Percentiles rank a stretch among this genome's conserved stretches.
These are phyloP conservation scores for Pasiphila rectangulata DNA, from an alignment of 2,888 invertebrate genomes.

Conservation along the genomic window DNA sequence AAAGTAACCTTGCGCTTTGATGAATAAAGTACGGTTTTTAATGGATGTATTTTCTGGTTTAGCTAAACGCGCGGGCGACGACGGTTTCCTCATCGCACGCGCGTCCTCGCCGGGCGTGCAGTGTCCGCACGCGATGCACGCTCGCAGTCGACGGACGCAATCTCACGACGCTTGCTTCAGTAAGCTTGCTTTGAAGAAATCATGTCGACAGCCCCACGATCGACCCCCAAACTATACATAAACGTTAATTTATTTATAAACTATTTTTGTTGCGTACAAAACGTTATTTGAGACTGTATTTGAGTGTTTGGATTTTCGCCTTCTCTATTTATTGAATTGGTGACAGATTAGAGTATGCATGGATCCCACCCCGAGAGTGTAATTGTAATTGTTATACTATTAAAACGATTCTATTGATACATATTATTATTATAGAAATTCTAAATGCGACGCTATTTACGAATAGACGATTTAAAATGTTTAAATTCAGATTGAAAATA, in stretches of 20 bases:
- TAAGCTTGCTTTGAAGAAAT: constrained; percentile 77
- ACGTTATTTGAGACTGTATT: constrained; percentile 75
- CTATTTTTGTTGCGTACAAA: constrained; percentile 76
- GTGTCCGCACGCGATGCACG: constrained; percentile 23
- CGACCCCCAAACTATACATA: constrained; percentile 42
- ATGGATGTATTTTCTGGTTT: constrained; percentile 17
- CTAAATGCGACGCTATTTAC: constrained; percentile 77
- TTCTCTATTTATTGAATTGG: constrained; percentile 64
- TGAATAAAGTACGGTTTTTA: too few relatives aligned
- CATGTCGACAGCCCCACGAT: constrained; percentile 54
- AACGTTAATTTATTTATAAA: constrained; percentile 48
- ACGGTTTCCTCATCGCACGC: constrained; percentile 31
- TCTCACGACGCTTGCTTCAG: constrained; percentile 75
- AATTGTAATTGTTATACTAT: constrained; percentile 69
- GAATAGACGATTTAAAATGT: constrained; percentile 68
- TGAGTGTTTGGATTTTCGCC: constrained; percentile 72
- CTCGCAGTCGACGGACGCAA: constrained; percentile 44
- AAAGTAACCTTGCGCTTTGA: too few relatives aligned
- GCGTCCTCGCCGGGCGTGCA: constrained; percentile 53
- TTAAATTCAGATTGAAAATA: constrained; percentile 74
- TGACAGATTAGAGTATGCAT: constrained; percentile 52
- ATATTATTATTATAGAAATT: constrained; percentile 55
- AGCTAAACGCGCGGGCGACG: constrained; percentile 55
- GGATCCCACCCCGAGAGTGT: constrained; percentile 63
- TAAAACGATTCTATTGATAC: constrained; percentile 55